phyloP scores from a whole-genome alignment of 2,888 invertebrate species.

The Andrena bicolor region DNA sequence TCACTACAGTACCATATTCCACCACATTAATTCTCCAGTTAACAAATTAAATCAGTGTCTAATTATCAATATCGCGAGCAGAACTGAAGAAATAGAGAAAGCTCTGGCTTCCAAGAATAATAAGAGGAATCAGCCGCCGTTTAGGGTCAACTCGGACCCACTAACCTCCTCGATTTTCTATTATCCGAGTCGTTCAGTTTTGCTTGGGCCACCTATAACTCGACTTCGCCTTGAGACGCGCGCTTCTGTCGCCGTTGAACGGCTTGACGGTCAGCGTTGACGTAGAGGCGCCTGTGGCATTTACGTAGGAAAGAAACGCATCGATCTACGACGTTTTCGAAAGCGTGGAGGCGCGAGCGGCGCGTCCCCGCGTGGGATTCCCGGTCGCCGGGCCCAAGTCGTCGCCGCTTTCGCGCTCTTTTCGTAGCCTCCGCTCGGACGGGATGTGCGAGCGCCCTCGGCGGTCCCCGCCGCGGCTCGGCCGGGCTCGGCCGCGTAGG shows the following conservation, averaged over 20 bases:
- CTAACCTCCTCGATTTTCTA: no score
- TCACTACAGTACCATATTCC: not conserved
- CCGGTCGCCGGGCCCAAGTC: not conserved
- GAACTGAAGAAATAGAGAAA: no score
- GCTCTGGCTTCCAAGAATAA: no score
- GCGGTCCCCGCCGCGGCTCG: constrained; percentile 34
- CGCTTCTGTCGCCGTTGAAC: not conserved
- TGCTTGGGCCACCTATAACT: no score
- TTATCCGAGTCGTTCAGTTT: no score
- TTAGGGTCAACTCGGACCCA: no score
- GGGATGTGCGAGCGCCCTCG: constrained; percentile 8
- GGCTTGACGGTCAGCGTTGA: not conserved
- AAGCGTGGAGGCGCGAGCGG: constrained; percentile 9
- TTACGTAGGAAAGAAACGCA: not conserved
- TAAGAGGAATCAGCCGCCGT: no score
- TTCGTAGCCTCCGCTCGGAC: constrained; percentile 9
- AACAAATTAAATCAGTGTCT: no score
- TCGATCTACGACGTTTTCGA: constrained; percentile 22
- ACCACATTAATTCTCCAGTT: no score
- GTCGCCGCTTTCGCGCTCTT: constrained; percentile 35
- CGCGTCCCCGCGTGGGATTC: constrained; percentile 4
- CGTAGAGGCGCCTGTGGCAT: not conserved
- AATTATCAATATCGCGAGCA: no score
- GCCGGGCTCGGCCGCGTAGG: not conserved
- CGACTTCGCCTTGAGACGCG: not conserved